Conservation (phyloP, 2,888 invertebrate species). For the Leptinotarsa peninsularis region DNA sequence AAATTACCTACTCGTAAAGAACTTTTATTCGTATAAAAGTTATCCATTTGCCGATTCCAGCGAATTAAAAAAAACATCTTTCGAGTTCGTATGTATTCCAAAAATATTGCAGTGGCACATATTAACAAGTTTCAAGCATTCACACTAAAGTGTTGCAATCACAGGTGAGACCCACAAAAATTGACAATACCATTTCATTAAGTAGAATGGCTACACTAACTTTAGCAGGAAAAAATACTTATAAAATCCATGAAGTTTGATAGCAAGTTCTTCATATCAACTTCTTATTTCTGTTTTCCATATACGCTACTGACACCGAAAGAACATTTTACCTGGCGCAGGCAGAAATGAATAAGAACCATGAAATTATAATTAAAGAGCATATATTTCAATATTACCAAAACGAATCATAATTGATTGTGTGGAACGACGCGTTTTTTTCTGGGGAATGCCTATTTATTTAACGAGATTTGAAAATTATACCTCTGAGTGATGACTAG, state of each 20-base stretch:
- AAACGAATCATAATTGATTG: constrained; percentile 51
- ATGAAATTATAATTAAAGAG: constrained; percentile 50
- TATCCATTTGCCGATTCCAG: no score
- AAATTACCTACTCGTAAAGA: no score
- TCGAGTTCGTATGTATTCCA: no score
- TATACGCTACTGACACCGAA: neutral
- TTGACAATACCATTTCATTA: neutral
- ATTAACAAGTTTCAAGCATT: no score
- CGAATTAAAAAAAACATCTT: no score
- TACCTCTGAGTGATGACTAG: no score
- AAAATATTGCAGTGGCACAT: no score
- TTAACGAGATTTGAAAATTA: neutral
- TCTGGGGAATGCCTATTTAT: constrained; percentile 19
- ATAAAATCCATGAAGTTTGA: constrained; percentile 18
- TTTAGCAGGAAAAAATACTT: neutral
- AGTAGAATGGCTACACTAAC: constrained; percentile 5
- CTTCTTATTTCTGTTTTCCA: constrained; percentile 19
- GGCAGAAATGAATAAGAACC: constrained; percentile 39
- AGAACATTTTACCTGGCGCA: constrained; percentile 36
- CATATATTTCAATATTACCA: constrained; percentile 48
- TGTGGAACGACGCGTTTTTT: constrained; percentile 32
- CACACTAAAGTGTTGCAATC: no score
- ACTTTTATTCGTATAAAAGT: no score
- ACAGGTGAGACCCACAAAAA: neutral
- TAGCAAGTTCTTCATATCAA: constrained; percentile 8